Base-by-base conservation (phyloP, 2,888 invertebrate species). In the Dolomedes plantarius region DNA sequence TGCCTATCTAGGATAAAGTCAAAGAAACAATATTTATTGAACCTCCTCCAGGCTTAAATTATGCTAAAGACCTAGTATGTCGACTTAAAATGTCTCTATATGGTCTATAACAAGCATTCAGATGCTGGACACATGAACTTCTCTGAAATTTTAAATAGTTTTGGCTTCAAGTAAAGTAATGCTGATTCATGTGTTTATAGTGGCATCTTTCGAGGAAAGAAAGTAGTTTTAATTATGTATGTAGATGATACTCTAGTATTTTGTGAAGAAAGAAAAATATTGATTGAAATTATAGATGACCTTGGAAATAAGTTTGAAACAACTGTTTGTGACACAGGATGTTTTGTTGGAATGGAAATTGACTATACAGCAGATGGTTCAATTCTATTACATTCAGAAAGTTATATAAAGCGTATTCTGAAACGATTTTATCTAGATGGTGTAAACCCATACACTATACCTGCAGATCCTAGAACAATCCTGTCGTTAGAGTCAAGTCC, bases 1-100 rank as follows among this genome's bases (percentile, higher is more conserved):
- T 29, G 89, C 88, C 3, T 89, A 89, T 62, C 74, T 77, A 88
- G 71, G 88, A 89, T 31, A 50, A 69, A 46, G 56, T 88, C 9
- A 36, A 89, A 19, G 88, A 89, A 69, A 77, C 73, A 27, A 62
- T 79, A 7, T 36, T 9, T n/a, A 50, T 50, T 50, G 5, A 16
- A 16, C 6, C 5, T 50, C 50, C 50, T n/a, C 16, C 5, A 16
- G 50, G 36, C 36, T 36, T 7, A 5, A 11, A 36, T 11, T 5
- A 11, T 7, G 36, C 11, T 36, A 36, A 5, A 36, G 11, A 36
- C 11, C 11, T 5, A 11, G 36, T 36, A 11, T 36, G 36, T 6
- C 36, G 36, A 11, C 11, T 36, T 7, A 11, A 36, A 36, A 5
- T 11, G 36, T 36, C 11, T 7, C n/a, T n/a, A n/a, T n/a, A n/a